phyloP scores from a whole-genome alignment of 2,888 invertebrate genomes.

The Polydrusus tereticollis region DNA sequence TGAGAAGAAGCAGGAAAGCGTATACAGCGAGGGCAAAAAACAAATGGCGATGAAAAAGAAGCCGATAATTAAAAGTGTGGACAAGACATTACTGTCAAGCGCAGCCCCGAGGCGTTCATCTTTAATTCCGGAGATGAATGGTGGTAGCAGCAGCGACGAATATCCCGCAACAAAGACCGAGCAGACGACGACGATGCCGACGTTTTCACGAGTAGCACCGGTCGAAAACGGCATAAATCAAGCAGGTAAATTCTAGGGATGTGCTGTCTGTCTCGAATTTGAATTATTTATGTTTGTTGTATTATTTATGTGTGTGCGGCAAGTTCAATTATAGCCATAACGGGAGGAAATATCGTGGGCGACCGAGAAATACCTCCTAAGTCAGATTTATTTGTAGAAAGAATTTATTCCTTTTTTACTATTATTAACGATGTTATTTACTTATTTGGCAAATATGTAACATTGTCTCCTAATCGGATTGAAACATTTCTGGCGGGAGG shows the following conservation, averaged over 20 bases:
- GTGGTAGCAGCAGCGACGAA: slow-evolving; percentile 8
- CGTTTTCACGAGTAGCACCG: slow-evolving; percentile 8
- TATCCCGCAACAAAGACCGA: slow-evolving; percentile 9
- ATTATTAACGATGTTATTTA: too few species aligned
- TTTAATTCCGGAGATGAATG: slow-evolving; percentile 13
- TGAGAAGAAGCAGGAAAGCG: slow-evolving; percentile 18
- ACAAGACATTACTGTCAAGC: slow-evolving; percentile 13
- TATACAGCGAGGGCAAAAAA: slow-evolving; percentile 14
- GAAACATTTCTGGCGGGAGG: too few species aligned
- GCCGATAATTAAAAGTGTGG: slow-evolving; percentile 35
- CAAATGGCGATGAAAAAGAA: slow-evolving; percentile 27
- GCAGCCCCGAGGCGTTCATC: slow-evolving; percentile 12
- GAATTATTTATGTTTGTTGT: background rate
- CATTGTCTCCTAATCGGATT: too few species aligned
- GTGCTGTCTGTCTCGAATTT: slow-evolving; percentile 6
- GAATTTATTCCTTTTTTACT: too few species aligned
- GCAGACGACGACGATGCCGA: slow-evolving; percentile 11
- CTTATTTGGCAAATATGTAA: too few species aligned
- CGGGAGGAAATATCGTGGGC: too few species aligned
- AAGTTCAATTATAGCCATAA: too few species aligned
- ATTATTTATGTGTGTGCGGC: background rate
- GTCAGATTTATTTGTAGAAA: too few species aligned
- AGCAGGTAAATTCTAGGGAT: slow-evolving; percentile 12
- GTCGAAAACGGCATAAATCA: slow-evolving; percentile 25
- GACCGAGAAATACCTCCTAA: too few species aligned